A percentile compares a stretch with the other conserved stretches of the same genome.
Conservation (phyloP, 2,888 invertebrate genomes). For the Mesorhabditis spiculigera region DNA sequence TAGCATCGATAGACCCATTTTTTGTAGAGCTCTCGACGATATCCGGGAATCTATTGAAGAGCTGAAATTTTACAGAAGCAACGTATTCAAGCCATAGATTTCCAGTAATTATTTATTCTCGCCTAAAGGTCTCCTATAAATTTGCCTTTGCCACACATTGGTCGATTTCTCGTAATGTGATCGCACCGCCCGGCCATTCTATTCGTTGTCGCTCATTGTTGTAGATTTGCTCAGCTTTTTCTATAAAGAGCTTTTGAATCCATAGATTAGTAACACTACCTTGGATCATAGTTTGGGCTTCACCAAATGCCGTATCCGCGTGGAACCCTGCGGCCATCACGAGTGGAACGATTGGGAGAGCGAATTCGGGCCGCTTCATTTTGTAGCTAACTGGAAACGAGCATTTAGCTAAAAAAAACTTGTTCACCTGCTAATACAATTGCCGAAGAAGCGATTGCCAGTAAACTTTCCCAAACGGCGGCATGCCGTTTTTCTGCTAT, state of each 20-base stretch:
- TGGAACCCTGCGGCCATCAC: background rate
- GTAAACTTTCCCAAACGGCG: background rate
- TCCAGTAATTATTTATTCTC: too few species aligned
- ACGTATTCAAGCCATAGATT: slow-evolving; percentile 65
- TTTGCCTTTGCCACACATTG: background rate
- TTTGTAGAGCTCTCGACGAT: slow-evolving; percentile 68
- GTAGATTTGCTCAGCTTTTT: background rate
- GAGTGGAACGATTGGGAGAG: background rate
- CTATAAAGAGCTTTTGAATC: background rate
- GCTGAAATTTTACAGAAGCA: slow-evolving; percentile 73
- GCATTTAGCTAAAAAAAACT: background rate
- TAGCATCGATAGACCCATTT: background rate
- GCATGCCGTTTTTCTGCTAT: too few species aligned
- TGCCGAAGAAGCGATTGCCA: background rate
- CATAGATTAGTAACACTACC: background rate
- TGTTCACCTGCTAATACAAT: background rate
- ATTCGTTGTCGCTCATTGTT: background rate
- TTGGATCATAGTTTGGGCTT: background rate
- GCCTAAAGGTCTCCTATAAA: background rate
- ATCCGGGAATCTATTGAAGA: slow-evolving; percentile 69
- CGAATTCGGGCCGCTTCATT: background rate
- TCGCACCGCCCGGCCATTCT: background rate
- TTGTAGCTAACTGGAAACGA: background rate
- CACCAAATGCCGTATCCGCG: background rate
- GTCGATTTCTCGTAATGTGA: background rate